These are phyloP conservation scores for Poeciliopsis retropinna DNA, from an alignment of 2,113 vertebrate species.

Conservation along the genomic window DNA sequence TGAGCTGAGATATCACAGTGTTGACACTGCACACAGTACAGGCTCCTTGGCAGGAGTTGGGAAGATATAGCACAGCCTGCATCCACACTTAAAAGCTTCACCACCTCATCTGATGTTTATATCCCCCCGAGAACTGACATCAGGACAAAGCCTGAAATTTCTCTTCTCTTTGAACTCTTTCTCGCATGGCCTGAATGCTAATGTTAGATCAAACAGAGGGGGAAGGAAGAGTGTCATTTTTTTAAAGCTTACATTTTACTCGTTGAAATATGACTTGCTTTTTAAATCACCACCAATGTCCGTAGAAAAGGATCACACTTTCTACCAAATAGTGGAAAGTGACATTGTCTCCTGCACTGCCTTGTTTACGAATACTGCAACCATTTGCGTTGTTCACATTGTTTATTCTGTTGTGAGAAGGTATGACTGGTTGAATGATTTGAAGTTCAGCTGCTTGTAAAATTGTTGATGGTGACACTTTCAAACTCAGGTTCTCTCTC, in stretches of 20 bases:
- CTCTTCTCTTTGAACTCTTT: conserved; percentile 55
- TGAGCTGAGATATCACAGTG: conserved; percentile 40
- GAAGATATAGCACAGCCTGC: conserved; percentile 39
- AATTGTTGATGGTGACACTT: too few species aligned
- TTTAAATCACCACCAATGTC: background rate
- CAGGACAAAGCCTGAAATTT: conserved; percentile 49
- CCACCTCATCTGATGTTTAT: conserved; percentile 57
- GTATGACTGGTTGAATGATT: background rate
- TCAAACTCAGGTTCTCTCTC: too few species aligned
- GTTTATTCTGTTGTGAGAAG: background rate
- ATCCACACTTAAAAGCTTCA: conserved; percentile 58
- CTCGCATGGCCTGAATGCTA: conserved; percentile 31
- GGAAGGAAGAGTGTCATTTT: background rate
- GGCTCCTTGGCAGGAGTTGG: conserved; percentile 49
- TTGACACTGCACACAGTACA: conserved; percentile 38
- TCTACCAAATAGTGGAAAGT: too few species aligned
- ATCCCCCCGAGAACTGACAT: conserved; percentile 35
- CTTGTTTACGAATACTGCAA: background rate
- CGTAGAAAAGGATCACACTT: background rate
- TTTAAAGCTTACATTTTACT: background rate
- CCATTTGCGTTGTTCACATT: background rate
- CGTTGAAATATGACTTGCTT: background rate
- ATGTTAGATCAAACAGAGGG: conserved; percentile 29
- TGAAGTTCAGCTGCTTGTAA: background rate
- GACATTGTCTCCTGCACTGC: background rate